Evolutionary conservation across 2,888 invertebrate species (phyloP), one percentile per base, ranked within the genome.

Genomic region (Tridacna gigas): DNA sequence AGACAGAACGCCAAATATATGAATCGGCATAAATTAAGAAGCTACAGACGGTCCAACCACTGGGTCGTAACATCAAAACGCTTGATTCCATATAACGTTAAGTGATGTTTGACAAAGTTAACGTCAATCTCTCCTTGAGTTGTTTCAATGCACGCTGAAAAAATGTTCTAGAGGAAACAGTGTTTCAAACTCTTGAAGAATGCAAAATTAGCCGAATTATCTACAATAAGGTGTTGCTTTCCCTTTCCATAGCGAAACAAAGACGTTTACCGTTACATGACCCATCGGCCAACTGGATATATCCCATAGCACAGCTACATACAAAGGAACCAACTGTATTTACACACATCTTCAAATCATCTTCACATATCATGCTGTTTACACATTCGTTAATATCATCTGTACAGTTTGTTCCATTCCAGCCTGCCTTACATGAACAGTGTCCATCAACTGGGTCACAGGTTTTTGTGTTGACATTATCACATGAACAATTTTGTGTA

Each of bases 221-320:
- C n/a, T n/a, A n/a, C n/a, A n/a, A n/a, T n/a, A n/a, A n/a, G n/a
- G n/a, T n/a, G n/a, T n/a, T n/a, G n/a, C n/a, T n/a, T n/a, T n/a
- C n/a, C n/a, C n/a, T n/a, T n/a, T 51, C 15, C 15, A 51, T 15
- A 51, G 51, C 11, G 15, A 51, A 13, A 51, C 11, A 11, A 51
- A 51, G 12, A 51, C 51, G 11, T 15, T 13, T 51, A 51, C 51
- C 51, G 11, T 51, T 15, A 51, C 51, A 51, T 51, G 51, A 13
- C 51, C 51, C 15, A 51, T 13, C 12, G 12, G 51, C 15, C 51
- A 45, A 20, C n/a, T 45, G 37, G 20, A 20, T 67, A 74, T 82
- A 89, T 22, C 89, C 89, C 9, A 74, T 71, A 15, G 60, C 22
- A 83, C 89, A 89, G 11, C 56, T 56, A 82, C 89, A 89, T 12